Evolutionary conservation across 2,888 invertebrate species (phyloP).

Genomic region (Drosophila pseudotakahashii): DNA sequence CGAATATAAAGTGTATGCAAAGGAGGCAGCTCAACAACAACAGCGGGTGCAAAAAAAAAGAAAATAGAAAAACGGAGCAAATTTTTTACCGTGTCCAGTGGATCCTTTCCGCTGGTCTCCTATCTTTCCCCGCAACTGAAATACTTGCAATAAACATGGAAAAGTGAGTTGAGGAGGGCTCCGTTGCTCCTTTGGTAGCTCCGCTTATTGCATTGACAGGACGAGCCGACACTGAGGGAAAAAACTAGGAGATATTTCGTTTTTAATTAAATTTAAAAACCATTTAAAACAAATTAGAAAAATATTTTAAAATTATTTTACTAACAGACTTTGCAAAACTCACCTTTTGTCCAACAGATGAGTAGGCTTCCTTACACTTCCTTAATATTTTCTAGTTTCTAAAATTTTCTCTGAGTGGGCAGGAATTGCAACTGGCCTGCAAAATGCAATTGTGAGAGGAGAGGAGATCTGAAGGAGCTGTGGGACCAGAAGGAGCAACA

Average conservation of each 20-base stretch:
- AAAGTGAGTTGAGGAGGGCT: conserved; percentile 49
- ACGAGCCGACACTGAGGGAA: conserved; percentile 38
- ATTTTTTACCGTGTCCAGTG: conserved; percentile 30
- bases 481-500: conserved; percentile 30
- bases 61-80: conserved; percentile 25
- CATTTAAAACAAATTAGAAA: no score
- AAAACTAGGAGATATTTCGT: background rate
- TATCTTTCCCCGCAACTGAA: conserved; percentile 56
- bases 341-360: no score
- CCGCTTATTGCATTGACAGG: conserved; percentile 76
- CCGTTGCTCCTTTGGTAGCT: conserved; percentile 64
- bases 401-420: conserved; percentile 1
- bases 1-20: conserved; percentile 60
- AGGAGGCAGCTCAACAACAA: conserved; percentile 45
- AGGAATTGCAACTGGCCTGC: conserved; percentile 43
- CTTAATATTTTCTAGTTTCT: background rate
- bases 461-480: conserved; percentile 13
- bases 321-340: background rate
- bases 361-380: no score
- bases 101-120: conserved; percentile 59
- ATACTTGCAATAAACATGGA: conserved; percentile 77
- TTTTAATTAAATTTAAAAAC: no score
- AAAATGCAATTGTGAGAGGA: conserved; percentile 26
- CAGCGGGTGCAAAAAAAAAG: conserved; percentile 27
- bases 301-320: no score